A percentile compares a stretch with the other conserved stretches of the same genome.
phyloP scores from a whole-genome alignment of 2,113 vertebrate species.

The Ranitomeya imitator region DNA sequence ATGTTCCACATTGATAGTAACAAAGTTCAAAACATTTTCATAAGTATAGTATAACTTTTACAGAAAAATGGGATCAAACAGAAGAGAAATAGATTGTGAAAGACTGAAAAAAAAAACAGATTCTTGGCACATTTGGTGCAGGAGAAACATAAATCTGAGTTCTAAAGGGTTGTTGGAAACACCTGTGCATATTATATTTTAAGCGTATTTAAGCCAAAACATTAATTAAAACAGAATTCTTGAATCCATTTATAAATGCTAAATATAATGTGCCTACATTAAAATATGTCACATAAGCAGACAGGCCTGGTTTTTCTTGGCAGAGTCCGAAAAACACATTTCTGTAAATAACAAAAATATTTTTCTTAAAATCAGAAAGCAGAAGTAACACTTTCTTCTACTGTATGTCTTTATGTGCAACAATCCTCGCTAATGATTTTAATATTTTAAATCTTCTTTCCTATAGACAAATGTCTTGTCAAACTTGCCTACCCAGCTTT shows the following conservation, averaged over 20 bases:
- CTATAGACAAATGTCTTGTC: too few species aligned
- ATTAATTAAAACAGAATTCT: constrained; percentile 29
- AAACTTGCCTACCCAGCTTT: too few species aligned
- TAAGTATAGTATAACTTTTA: neutral
- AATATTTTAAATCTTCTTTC: too few species aligned
- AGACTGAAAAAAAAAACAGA: neutral
- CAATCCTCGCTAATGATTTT: neutral
- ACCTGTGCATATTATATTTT: constrained; percentile 31
- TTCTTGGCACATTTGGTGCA: constrained; percentile 27
- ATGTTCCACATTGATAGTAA: neutral
- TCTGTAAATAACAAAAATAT: constrained; percentile 1
- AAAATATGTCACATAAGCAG: constrained; percentile 15
- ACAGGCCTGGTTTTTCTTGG: constrained; percentile 30
- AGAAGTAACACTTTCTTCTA: neutral
- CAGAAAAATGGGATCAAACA: neutral
- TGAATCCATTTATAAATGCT: constrained; percentile 27
- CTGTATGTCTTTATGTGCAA: neutral
- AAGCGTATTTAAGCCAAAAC: constrained; percentile 27
- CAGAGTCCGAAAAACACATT: constrained; percentile 1
- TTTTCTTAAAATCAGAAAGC: neutral
- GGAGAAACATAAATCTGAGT: neutral
- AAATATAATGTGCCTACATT: constrained; percentile 35
- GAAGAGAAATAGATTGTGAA: neutral
- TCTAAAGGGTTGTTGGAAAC: constrained; percentile 15
- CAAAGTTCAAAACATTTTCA: neutral